A percentile compares a stretch with the other conserved stretches of the same genome.
Evolutionary conservation across 2,113 vertebrate genomes (phyloP).

Genomic region (Phrynosoma platyrhinos): DNA sequence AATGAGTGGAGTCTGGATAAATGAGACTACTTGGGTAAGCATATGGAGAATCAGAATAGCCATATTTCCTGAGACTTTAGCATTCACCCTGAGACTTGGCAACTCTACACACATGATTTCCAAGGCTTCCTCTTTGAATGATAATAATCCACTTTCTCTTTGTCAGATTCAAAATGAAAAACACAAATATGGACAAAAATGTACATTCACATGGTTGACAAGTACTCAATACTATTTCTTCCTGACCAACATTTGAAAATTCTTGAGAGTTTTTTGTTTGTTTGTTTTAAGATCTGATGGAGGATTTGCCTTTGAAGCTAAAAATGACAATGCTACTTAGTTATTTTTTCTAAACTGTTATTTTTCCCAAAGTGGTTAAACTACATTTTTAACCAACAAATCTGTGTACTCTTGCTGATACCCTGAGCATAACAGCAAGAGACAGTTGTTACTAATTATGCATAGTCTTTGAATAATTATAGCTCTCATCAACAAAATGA

Average conservation of each 20-base stretch:
- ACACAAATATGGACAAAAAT: background rate
- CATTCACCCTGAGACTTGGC: too few relatives aligned
- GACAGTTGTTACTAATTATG: constrained; percentile 45
- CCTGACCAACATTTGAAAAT: background rate
- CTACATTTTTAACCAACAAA: constrained; percentile 17
- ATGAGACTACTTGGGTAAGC: too few relatives aligned
- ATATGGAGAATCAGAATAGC: too few relatives aligned
- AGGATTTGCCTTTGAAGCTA: background rate
- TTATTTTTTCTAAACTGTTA: background rate
- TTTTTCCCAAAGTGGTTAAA: background rate
- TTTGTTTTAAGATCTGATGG: background rate
- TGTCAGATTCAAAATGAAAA: background rate
- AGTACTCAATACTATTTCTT: background rate
- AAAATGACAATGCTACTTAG: background rate
- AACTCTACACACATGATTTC: too few relatives aligned
- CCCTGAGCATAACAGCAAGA: constrained; percentile 4
- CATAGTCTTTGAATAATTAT: constrained; percentile 44
- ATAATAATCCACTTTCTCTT: background rate
- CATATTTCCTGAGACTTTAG: too few relatives aligned
- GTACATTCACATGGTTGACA: background rate
- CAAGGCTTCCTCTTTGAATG: too few relatives aligned
- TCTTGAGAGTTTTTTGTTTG: background rate
- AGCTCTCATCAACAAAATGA: constrained; percentile 50
- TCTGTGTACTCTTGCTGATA: background rate
- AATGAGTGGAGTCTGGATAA: too few relatives aligned